These are phyloP conservation scores for Xiphophorus maculatus DNA, from an alignment of 2,113 vertebrate genomes.

Conservation along the genomic window DNA sequence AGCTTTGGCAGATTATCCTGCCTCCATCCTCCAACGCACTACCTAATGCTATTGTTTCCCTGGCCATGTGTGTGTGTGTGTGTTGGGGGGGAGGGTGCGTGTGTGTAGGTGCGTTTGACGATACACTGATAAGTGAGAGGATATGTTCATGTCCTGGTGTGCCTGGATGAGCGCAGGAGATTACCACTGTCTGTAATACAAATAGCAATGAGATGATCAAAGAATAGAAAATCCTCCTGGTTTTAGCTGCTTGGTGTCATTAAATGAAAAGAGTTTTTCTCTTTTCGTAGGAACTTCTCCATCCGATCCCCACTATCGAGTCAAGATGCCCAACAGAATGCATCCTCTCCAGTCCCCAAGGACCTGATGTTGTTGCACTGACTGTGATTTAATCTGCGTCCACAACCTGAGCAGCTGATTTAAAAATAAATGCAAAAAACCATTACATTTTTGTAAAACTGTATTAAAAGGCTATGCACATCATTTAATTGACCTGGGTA, in stretches of 20 bases:
- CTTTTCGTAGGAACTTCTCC: no score
- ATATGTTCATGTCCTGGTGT: slow-evolving; percentile 39
- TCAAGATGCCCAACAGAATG: background rate
- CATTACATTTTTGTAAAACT: no score
- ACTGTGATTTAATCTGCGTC: background rate
- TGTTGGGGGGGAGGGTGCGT: slow-evolving; percentile 28
- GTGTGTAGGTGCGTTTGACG: slow-evolving; percentile 33
- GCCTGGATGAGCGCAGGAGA: slow-evolving; percentile 31
- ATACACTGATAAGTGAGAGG: slow-evolving; percentile 51
- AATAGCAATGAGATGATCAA: slow-evolving; percentile 29
- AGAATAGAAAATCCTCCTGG: slow-evolving; percentile 17
- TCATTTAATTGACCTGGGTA: background rate
- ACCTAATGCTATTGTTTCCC: slow-evolving; percentile 78
- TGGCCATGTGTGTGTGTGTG: slow-evolving; percentile 34
- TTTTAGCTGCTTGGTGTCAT: slow-evolving; percentile 1
- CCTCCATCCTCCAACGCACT: slow-evolving; percentile 71
- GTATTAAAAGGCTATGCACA: no score
- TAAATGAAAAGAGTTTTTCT: background rate
- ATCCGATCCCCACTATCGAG: background rate
- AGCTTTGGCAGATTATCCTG: slow-evolving; percentile 81
- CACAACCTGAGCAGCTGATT: background rate
- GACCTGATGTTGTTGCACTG: no score
- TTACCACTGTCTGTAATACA: slow-evolving; percentile 37
- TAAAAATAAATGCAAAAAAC: no score
- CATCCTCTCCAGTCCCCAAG: no score